Base-by-base conservation (phyloP, 2,113 vertebrate genomes). In the Myotis davidii region DNA sequence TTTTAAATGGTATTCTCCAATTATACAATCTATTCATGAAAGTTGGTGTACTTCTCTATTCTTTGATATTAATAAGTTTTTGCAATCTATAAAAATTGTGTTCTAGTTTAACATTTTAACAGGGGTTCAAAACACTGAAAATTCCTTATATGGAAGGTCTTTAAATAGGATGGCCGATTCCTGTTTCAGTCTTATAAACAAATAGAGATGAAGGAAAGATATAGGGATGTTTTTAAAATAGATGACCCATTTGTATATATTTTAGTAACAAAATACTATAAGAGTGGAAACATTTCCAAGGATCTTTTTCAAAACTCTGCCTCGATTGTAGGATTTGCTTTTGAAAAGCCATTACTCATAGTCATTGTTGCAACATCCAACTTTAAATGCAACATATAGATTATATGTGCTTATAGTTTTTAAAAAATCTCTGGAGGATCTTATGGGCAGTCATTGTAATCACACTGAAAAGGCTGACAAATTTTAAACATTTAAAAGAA, bases 1-100 rank as follows among this genome's bases (percentile, higher is more conserved):
- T 88, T 90, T 93, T 81, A 91, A 91, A 37, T 48, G 50, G 14
- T 13, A 4, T 89, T 92, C 82, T 94, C 32, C 54, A 88, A 23
- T 37, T 72, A 32, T 21, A 79, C 65, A 59, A 48, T 70, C n/a
- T 59, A 48, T 64, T 45, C 48, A 39, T 69, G 23, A 91, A 70
- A 90, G 87, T 84, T 88, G 37, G 25, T 65, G 0, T 52, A 78
- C 89, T 84, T 90, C 69, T 85, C 0, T 92, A 76, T 94, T 95
- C 34, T 94, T 48, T 56, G 59, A 74, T 59, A 12, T 86, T 91
- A 48, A 50, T 70, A 59, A 86, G 27, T 87, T 89, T n/a, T 84
- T 78, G 48, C 6, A 87, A 92, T 93, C n/a, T 70, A 73, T 69
- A 48, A 79, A 86, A 83, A 86, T 93, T 79, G 5, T 50, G 17